Evolutionary conservation across 1,140 invertebrate genomes (phyloP).

Genomic region (Polypedilum pembai): DNA sequence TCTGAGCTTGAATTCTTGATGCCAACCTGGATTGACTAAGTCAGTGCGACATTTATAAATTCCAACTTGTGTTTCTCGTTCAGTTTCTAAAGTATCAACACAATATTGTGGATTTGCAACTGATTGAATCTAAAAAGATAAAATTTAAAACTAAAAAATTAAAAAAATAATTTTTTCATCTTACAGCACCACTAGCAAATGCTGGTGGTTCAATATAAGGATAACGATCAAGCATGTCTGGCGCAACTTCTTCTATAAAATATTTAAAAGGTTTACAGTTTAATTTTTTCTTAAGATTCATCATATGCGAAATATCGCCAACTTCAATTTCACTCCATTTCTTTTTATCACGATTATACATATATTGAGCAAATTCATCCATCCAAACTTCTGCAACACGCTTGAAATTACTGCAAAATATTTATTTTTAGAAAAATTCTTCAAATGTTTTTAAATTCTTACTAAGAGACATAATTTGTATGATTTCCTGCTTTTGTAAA

Average conservation of each 20-base stretch:
- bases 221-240: conserved; percentile 66
- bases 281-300: conserved; percentile 54
- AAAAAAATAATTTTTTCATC: not conserved
- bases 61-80: not conserved
- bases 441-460: conserved; percentile 47
- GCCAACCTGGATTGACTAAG: not conserved
- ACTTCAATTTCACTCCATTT: conserved; percentile 49
- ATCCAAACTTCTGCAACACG: conserved; percentile 83
- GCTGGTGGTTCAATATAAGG: conserved; percentile 69
- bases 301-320: conserved; percentile 63
- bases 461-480: conserved; percentile 53
- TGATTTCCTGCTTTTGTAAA: conserved; percentile 73
- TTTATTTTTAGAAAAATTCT: not conserved
- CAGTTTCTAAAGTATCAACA: not conserved
- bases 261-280: conserved; percentile 77
- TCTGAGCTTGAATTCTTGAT: not conserved
- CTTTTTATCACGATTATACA: conserved; percentile 59
- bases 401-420: conserved; percentile 57
- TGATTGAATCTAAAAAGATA: not conserved
- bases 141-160: not conserved
- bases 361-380: conserved; percentile 74
- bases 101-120: not conserved
- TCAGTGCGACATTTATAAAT: not conserved
- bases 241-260: conserved; percentile 75
- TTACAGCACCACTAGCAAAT: conserved; percentile 46